These are phyloP conservation scores for Hepsetus odoe DNA, from an alignment of 2,113 vertebrate genomes.

Conservation along the genomic window DNA sequence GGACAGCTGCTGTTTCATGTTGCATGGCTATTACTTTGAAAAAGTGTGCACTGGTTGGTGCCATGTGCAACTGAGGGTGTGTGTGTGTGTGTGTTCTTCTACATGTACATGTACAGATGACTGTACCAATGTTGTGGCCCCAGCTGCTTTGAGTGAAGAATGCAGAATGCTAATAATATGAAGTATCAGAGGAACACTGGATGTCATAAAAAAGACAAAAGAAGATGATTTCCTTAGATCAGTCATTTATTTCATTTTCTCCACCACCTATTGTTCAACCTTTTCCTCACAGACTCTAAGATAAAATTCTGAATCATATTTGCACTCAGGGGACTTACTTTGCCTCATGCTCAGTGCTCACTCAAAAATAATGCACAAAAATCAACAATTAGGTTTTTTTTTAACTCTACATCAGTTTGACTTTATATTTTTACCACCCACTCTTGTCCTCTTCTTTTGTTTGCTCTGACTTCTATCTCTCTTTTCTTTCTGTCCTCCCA, in stretches of 20 bases:
- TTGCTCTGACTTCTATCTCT: background rate
- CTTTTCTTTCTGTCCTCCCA: constrained; percentile 15
- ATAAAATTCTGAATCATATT: background rate
- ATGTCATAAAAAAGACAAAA: background rate
- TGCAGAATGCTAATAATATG: background rate
- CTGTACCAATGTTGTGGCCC: background rate
- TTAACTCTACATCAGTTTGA: constrained; percentile 10
- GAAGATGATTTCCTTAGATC: background rate
- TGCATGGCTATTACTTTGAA: background rate
- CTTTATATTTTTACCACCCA: constrained; percentile 8
- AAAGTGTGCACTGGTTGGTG: background rate
- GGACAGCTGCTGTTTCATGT: background rate
- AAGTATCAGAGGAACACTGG: background rate
- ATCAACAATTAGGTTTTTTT: constrained; percentile 8
- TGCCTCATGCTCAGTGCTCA: background rate
- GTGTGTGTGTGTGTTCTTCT: background rate
- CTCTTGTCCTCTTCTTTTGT: background rate
- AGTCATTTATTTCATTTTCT: background rate
- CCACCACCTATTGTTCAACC: background rate
- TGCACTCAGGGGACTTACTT: background rate
- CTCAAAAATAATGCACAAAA: constrained; percentile 7
- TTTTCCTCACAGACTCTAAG: background rate
- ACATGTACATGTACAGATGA: too few species aligned
- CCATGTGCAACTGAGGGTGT: background rate
- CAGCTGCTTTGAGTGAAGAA: background rate